These are phyloP conservation scores for Thereva unica DNA, from an alignment of 2,888 invertebrate species.

Conservation along the genomic window DNA sequence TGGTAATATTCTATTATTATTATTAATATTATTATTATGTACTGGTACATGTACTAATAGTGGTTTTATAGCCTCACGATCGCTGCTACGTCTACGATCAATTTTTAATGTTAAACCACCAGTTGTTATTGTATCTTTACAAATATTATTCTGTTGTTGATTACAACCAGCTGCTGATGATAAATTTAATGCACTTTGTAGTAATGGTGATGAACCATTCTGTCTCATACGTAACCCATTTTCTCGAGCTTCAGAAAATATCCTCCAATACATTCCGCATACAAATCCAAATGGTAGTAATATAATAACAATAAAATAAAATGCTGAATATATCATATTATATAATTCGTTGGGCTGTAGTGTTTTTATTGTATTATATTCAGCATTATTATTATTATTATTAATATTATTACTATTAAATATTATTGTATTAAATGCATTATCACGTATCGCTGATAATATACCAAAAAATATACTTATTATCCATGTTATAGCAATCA, in stretches of 20 bases:
- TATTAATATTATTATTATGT: conserved; percentile 35
- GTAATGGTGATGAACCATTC: conserved; percentile 57
- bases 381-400: background rate
- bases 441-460: conserved; percentile 55
- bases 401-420: conserved; percentile 38
- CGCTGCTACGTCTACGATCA: conserved; percentile 46
- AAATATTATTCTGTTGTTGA: conserved; percentile 15
- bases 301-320: conserved; percentile 57
- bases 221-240: conserved; percentile 58
- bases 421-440: conserved; percentile 51
- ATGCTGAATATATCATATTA: conserved; percentile 52
- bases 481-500: conserved; percentile 57
- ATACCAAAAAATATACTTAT: conserved; percentile 56
- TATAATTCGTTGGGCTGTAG: conserved; percentile 39
- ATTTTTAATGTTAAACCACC: conserved; percentile 56
- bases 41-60: conserved; percentile 48
- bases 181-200: conserved; percentile 57
- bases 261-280: conserved; percentile 59
- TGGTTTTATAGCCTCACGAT: conserved; percentile 48
- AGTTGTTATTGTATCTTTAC: conserved; percentile 12
- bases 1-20: background rate
- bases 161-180: conserved; percentile 42
- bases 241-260: conserved; percentile 57
- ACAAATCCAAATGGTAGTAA: conserved; percentile 57
- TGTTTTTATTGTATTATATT: background rate